These are phyloP conservation scores for Pseudomyrmex concolor DNA, from an alignment of 1,140 invertebrate genomes.

Conservation along the genomic window DNA sequence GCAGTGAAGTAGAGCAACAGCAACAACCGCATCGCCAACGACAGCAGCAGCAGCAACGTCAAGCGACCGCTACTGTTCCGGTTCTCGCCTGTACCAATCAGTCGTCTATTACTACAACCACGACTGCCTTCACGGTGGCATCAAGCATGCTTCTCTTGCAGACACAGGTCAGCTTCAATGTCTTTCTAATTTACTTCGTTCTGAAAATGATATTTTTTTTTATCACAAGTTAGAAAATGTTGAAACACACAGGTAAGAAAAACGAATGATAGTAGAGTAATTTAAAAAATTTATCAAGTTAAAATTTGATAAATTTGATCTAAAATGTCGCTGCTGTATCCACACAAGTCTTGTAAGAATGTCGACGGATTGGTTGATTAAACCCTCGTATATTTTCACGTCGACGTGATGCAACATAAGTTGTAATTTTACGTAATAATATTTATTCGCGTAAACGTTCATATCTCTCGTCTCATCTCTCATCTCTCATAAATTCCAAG, in stretches of 20 bases:
- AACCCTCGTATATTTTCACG: background rate
- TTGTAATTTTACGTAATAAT: constrained; percentile 59
- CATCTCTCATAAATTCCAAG: constrained; percentile 35
- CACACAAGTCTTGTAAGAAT: background rate
- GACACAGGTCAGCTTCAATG: constrained; percentile 85
- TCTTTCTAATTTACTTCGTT: too few relatives aligned
- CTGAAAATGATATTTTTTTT: too few relatives aligned
- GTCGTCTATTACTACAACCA: constrained; percentile 82
- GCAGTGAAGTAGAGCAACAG: constrained; percentile 79
- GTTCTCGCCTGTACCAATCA: constrained; percentile 81
- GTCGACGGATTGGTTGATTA: constrained; percentile 7
- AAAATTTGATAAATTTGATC: background rate
- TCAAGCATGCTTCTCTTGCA: constrained; percentile 89
- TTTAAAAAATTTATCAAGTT: background rate
- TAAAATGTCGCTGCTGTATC: background rate
- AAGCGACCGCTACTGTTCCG: constrained; percentile 73
- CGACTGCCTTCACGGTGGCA: constrained; percentile 85
- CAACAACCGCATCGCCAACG: constrained; percentile 58
- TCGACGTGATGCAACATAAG: constrained; percentile 42
- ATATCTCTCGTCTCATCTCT: constrained; percentile 45
- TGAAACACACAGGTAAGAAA: too few relatives aligned
- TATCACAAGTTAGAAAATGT: too few relatives aligned
- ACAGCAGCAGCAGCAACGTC: constrained; percentile 77
- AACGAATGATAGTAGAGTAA: too few relatives aligned
- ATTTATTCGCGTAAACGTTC: constrained; percentile 39